phyloP scores from a whole-genome alignment of 2,113 vertebrate species.

The Ictalurus furcatus region DNA sequence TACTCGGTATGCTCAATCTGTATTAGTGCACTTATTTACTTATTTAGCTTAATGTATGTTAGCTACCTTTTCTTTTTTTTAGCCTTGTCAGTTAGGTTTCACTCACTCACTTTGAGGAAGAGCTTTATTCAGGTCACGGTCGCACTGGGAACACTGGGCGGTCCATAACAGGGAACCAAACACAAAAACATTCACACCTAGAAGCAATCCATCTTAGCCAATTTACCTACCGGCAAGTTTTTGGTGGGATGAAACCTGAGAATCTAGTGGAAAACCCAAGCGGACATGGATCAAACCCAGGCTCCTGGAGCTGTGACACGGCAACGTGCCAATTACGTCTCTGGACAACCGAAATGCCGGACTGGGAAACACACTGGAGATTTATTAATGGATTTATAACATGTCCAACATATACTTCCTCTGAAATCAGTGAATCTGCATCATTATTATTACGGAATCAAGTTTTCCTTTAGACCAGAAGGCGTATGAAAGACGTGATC shows the following conservation, averaged over 20 bases:
- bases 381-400: not conserved
- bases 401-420: not conserved
- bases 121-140: not conserved
- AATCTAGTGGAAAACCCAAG: not conserved
- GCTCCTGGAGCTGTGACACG: not conserved
- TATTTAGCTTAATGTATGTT: not conserved
- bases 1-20: too few species aligned
- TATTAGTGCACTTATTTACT: too few species aligned
- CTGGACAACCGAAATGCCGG: not conserved
- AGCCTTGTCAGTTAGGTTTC: too few species aligned
- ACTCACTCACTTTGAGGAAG: not conserved
- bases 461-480: not conserved
- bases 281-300: not conserved
- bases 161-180: not conserved
- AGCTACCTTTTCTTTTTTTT: not conserved
- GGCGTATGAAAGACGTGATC: not conserved
- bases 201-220: not conserved
- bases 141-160: not conserved
- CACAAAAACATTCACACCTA: not conserved
- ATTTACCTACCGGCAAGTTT: not conserved
- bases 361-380: not conserved
- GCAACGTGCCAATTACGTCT: too few species aligned
- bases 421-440: not conserved
- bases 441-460: not conserved
- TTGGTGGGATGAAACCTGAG: not conserved